Evolutionary conservation across 2,888 invertebrate species (phyloP), one percentile per base, ranked within the genome.

Genomic region (Temnothorax unifasciatus): DNA sequence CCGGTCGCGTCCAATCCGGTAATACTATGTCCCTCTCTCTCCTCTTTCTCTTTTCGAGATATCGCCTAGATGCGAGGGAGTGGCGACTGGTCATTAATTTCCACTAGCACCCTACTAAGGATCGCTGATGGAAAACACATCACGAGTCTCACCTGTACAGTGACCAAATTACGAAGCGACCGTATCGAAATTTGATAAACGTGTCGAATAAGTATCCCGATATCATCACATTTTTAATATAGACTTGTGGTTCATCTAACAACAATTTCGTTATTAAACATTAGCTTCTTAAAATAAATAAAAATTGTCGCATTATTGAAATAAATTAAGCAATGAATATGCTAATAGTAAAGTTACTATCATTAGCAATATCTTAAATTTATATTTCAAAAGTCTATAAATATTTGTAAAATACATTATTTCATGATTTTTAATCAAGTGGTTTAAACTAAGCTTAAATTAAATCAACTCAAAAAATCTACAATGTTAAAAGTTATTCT

Each of bases 61-160:
- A 94, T 94, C 94, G 94, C 87, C 91, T 94, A 94, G 92, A 94
- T 94, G 89, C 87, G 91, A 83, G 89, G 94, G 93, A 92, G 93
- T 92, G 92, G 89, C 91, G 86, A 87, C 87, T 89, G 90, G 88
- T 91, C 89, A 91, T 92, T 92, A 93, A 93, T 93, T 92, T 92
- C 90, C 89, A 90, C 90, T 90, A 87, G 89, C 47, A 50, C 84
- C 83, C 87, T 82, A 84, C 89, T 89, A 86, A 90, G 86, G 86
- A 87, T 71, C 79, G 79, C 77, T 87, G 84, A 92, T 92, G 90
- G 91, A 89, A 92, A 91, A 87, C 82, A 77, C 85, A 85, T 87
- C 89, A 87, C 87, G 81, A 87, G 74, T 86, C 54, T 73, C 89
- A 83, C 79, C 83, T 88, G 81, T 25, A 29, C 34, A 81, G 47